A percentile compares a stretch with the other conserved stretches of the same genome.
Conservation (phyloP, 2,888 invertebrate genomes). For the Hydriomena furcata region DNA sequence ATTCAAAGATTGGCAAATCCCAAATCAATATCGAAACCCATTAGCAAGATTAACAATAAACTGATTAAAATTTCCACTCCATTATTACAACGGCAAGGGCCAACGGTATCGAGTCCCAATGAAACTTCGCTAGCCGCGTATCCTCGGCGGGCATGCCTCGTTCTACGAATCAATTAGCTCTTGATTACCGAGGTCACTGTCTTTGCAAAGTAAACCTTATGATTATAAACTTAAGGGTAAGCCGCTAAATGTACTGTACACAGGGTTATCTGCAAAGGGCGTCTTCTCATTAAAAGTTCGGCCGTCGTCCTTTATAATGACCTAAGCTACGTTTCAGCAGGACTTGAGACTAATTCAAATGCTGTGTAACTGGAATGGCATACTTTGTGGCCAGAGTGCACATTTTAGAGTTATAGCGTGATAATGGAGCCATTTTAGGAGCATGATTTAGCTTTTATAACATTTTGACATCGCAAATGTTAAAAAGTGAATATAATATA, state of each 20-base stretch:
- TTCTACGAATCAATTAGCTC: slow-evolving; percentile 64
- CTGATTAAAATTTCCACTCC: slow-evolving; percentile 26
- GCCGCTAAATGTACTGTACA: slow-evolving; percentile 16
- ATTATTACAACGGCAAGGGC: slow-evolving; percentile 37
- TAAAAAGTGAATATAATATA: no score
- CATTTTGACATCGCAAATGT: no score
- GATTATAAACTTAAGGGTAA: slow-evolving; percentile 7
- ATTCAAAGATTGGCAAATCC: not conserved
- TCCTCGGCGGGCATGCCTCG: slow-evolving; percentile 46
- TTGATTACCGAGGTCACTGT: slow-evolving; percentile 45
- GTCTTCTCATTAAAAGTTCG: slow-evolving; percentile 70
- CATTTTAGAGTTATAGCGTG: slow-evolving; percentile 1
- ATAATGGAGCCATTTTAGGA: slow-evolving; percentile 4
- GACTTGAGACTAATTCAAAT: slow-evolving; percentile 51
- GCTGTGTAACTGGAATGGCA: slow-evolving; percentile 35
- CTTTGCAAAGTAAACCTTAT: slow-evolving; percentile 29
- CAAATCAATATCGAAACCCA: not conserved
- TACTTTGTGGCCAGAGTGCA: not conserved
- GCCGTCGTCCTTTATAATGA: slow-evolving; percentile 59
- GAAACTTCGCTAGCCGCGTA: slow-evolving; percentile 31
- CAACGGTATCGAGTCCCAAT: slow-evolving; percentile 26
- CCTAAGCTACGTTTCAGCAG: slow-evolving; percentile 48
- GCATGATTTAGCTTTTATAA: slow-evolving; percentile 10
- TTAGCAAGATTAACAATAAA: slow-evolving; percentile 9
- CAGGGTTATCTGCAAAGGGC: slow-evolving; percentile 43